Base-by-base conservation (phyloP, 2,113 vertebrate genomes). In the Oreotrochilus melanogaster region DNA sequence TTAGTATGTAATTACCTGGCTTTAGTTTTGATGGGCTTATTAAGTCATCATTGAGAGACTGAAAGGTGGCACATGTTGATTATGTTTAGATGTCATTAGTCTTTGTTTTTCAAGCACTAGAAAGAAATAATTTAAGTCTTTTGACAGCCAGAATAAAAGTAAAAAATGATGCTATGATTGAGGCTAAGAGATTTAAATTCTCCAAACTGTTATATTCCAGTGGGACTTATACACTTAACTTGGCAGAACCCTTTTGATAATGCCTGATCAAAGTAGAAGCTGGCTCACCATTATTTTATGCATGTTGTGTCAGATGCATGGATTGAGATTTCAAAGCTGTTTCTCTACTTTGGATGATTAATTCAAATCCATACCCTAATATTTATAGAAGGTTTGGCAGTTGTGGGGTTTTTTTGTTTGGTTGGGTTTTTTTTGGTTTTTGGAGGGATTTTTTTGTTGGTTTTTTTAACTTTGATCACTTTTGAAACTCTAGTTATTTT, bases 1-100 rank as follows among this genome's bases (percentile, higher is more conserved):
- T 95, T 91, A 93, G 19, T 39, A 66, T 73, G 39, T 69, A 88
- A 91, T 96, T 65, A 89, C 57, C 23, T 92, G 87, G 31, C 31
- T 89, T 86, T 83, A 70, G 66, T 76, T 85, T 50, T 82, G 42
- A 85, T 78, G 84, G 24, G 30, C 79, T 94, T 84, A 92, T 89
- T 73, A 89, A 96, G 64, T 85, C 3, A 9, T 93, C 92, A 83
- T 28, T 82, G 56, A 83, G 37, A 90, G 66, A 88, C 24, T 58
- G 69, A 92, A 54, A 31, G 42, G 48, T 86, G 79, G 47, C 75
- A 89, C n/a, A 5, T 91, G 70, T 78, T 94, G 58, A 93, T 75
- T 87, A 14, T 78, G 25, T 91, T 94, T 89, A 88, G 54, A 54
- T 92, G 91, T 92, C 81, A 79, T 5, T 82, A 2, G 5, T 51